Base-by-base conservation (phyloP, 2,797 vertebrate genomes). In the Aeoliscus strigatus region DNA sequence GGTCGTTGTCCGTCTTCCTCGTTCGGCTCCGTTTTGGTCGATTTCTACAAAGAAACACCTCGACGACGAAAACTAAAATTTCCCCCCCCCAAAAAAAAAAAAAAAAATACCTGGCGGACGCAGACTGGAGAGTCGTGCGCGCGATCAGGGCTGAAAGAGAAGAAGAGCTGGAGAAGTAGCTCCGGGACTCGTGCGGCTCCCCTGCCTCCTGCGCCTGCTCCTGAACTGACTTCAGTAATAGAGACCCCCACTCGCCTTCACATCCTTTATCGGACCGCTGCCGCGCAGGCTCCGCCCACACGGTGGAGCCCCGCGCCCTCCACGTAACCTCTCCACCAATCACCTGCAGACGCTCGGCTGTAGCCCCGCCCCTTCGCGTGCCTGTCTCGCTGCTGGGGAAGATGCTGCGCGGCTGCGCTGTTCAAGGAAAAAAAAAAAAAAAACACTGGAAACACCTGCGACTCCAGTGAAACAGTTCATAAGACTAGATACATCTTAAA, bases 191-290 rank as follows among this genome's bases (percentile, higher is more conserved):
- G 65, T 52, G 64, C 48, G 11, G 42, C 9, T 44, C 53, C 58
- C 57, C 61, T 42, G 53, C 4, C 48, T 60, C 63, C 60, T 40
- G 8, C 14, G 27, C 46, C n/a, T n/a, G 64, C 65, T 65, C 58
- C 39, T 52, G 17, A 75, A 58, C n/a, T 63, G 69, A 73, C 74
- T 81, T 40, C 58, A 70, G 48, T 79, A 75, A 79, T 79, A 79
- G 48, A 70, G 79, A 77, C 58, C 79, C 77, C 76, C 63, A n/a
- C 53, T 69, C 33, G 64, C 77, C 73, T 76, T 46, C 69, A 51
- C 63, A 77, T 70, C 68, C 73, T 88, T 82, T 83, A 86, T 85
- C 62, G 73, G 77, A 81, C 50, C 21, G 4, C 30, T 18, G 36
- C 27, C 66, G 59, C 29, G 27, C 42, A 52, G 62, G 40, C 74